These are phyloP conservation scores for Centruroides sculpturatus DNA, from an alignment of 1,140 invertebrate genomes.

Conservation along the genomic window DNA sequence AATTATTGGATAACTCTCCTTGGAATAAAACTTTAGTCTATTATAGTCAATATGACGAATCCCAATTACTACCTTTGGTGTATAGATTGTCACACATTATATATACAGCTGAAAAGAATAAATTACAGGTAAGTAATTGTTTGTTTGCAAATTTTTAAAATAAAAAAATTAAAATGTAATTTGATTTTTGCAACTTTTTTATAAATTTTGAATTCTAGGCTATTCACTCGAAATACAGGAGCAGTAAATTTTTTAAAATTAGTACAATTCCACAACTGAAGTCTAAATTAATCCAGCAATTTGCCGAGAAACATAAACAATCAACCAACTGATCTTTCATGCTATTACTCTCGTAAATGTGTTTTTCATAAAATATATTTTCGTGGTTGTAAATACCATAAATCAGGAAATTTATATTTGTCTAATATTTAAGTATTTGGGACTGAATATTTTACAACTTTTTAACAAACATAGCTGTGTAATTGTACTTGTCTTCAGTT, in stretches of 20 bases:
- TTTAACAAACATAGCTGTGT: too few species aligned
- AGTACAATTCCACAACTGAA: slow-evolving; percentile 32
- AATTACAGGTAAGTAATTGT: slow-evolving; percentile 23
- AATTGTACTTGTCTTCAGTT: too few species aligned
- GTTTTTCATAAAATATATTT: too few species aligned
- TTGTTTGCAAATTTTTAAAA: too few species aligned
- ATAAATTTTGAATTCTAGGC: slow-evolving; percentile 28
- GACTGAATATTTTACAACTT: too few species aligned
- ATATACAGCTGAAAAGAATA: slow-evolving; percentile 28
- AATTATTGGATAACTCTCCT: slow-evolving; percentile 21
- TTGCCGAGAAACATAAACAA: slow-evolving; percentile 15
- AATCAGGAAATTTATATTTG: too few species aligned
- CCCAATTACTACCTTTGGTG: slow-evolving; percentile 28
- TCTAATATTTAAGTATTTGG: too few species aligned
- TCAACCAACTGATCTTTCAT: neutral
- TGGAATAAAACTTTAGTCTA: slow-evolving; percentile 34
- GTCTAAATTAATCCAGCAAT: slow-evolving; percentile 22
- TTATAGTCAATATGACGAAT: slow-evolving; percentile 34
- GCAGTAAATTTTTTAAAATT: slow-evolving; percentile 33
- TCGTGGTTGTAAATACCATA: too few species aligned
- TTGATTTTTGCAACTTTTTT: neutral
- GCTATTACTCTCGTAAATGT: too few species aligned
- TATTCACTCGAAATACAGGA: slow-evolving; percentile 33
- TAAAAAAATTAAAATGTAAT: too few species aligned
- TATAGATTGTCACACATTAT: slow-evolving; percentile 30